phyloP scores from a whole-genome alignment of 2,797 vertebrate species.

The Alectoris magna region DNA sequence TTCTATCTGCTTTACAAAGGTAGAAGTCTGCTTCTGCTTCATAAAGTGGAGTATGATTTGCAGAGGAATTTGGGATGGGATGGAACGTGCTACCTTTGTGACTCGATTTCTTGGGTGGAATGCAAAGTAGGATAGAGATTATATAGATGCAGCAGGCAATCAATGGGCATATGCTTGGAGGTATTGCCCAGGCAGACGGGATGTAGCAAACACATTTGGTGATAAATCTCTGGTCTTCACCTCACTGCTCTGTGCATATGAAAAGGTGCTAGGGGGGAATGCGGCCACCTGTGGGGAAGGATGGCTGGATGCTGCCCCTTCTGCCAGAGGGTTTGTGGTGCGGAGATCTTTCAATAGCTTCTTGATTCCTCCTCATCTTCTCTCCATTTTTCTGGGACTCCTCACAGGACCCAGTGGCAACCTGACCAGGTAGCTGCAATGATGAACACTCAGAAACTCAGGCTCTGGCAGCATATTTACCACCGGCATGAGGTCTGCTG shows the following conservation, averaged over 20 bases:
- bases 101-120: conserved; percentile 37
- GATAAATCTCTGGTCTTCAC: conserved; percentile 7
- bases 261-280: background rate
- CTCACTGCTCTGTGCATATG: background rate
- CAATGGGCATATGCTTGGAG: conserved; percentile 22
- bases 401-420: background rate
- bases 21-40: background rate
- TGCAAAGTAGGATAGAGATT: conserved; percentile 4
- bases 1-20: background rate
- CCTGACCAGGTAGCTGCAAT: background rate
- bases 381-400: background rate
- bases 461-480: background rate
- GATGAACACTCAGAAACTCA: background rate
- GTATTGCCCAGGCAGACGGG: conserved; percentile 12
- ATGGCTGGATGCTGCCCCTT: background rate
- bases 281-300: background rate
- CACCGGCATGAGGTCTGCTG: background rate
- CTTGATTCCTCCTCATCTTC: background rate
- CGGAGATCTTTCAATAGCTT: background rate
- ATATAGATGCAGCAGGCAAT: conserved; percentile 11
- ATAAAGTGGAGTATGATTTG: background rate
- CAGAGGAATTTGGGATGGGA: background rate
- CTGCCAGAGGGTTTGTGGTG: background rate
- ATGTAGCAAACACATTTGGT: conserved; percentile 35
- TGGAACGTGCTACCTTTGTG: background rate